Conservation (phyloP, 2,888 invertebrate genomes). For the Peribatodes rhomboidaria region DNA sequence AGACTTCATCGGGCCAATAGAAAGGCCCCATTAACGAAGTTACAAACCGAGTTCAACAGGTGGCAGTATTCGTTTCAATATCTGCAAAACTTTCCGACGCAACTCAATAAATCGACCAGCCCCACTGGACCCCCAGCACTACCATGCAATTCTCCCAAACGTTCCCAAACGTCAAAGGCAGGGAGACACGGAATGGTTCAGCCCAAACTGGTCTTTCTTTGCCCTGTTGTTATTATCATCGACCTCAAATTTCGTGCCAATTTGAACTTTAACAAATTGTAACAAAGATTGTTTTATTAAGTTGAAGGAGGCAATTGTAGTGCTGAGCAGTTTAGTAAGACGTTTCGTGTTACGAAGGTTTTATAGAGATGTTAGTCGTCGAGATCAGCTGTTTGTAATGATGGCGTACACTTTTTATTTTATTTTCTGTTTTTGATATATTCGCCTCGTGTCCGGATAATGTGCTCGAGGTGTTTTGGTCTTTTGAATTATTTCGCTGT, state of each 20-base stretch:
- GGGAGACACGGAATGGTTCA: conserved; percentile 57
- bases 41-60: conserved; percentile 80
- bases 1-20: conserved; percentile 67
- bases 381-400: conserved; percentile 66
- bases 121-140: conserved; percentile 47
- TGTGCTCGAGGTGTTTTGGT: conserved; percentile 11
- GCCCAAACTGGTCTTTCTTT: conserved; percentile 70
- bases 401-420: conserved; percentile 42
- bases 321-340: conserved; percentile 74
- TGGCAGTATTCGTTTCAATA: conserved; percentile 85
- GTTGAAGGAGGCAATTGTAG: conserved; percentile 52
- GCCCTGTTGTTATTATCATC: conserved; percentile 81
- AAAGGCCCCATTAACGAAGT: conserved; percentile 79
- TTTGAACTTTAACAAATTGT: conserved; percentile 64
- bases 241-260: conserved; percentile 64
- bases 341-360: conserved; percentile 74
- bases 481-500: conserved; percentile 9
- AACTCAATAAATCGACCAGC: conserved; percentile 80
- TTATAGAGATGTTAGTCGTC: conserved; percentile 65
- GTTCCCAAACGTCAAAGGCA: conserved; percentile 47
- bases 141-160: conserved; percentile 42
- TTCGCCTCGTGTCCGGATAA: conserved; percentile 25
- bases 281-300: conserved; percentile 58
- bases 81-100: conserved; percentile 83
- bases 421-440: conserved; percentile 33